phyloP scores from a whole-genome alignment of 2,888 invertebrate species.

The Cataglyphis cursor region DNA sequence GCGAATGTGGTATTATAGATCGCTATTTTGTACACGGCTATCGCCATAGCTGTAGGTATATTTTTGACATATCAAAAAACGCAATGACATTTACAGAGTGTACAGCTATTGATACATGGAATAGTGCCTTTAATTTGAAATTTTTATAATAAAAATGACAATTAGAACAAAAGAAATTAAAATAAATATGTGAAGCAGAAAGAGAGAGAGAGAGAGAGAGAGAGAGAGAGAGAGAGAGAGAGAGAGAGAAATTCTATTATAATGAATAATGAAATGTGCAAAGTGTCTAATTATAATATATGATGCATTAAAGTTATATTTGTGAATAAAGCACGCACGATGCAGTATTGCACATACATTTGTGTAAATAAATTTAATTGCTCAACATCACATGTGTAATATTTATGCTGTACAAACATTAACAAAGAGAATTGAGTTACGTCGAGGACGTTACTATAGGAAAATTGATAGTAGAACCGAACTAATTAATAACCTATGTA shows the following conservation, averaged over 20 bases:
- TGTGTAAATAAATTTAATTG: conserved; percentile 22
- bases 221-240: neutral
- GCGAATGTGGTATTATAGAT: no score
- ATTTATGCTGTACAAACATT: conserved; percentile 24
- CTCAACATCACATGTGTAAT: neutral
- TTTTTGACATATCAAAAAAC: no score
- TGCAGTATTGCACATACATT: neutral
- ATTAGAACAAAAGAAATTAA: neutral
- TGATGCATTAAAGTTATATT: neutral
- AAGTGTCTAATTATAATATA: conserved; percentile 4
- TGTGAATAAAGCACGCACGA: neutral
- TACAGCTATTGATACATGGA: no score
- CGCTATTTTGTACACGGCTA: no score
- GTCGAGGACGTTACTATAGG: neutral
- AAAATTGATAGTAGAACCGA: conserved; percentile 25
- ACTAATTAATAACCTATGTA: conserved; percentile 40
- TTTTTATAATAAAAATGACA: neutral
- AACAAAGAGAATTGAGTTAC: conserved; percentile 38
- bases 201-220: neutral
- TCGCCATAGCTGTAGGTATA: no score
- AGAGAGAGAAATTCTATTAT: neutral
- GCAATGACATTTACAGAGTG: no score
- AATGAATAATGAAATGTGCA: neutral
- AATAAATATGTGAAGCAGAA: neutral
- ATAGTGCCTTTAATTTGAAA: no score